Base-by-base conservation (phyloP, 2,888 invertebrate genomes). In the Altica lythri region DNA sequence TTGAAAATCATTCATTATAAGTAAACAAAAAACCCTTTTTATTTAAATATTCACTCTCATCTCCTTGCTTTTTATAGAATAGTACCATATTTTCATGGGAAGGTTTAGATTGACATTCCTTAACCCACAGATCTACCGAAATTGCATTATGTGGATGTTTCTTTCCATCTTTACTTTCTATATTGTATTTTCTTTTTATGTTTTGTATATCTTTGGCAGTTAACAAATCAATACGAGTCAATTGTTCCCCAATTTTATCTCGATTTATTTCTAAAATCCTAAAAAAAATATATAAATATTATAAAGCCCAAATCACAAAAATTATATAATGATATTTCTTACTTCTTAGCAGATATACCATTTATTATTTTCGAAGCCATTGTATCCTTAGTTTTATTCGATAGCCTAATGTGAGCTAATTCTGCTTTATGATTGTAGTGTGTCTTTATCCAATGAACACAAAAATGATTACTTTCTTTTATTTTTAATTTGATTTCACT, bases 11-110 rank as follows among this genome's bases (percentile, higher is more conserved):
- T 32, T 58, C 58, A 58, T 58, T 17, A 58, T 9, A 16, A 57
- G 17, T 19, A 57, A 42, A 52, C 55, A 58, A 42, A 55, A 55
- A 48, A 47, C 53, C 27, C 2, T 10, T 8, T 18, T 12, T 16
- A 1, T 2, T 1, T 10, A 55, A 47, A 14, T 8, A 9, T 17
- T 34, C 10, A 16, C 8, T 5, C n/a, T 16, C 17, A 5, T 55
- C 52, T 13, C 51, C 42, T 17, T 46, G 55, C 19, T 42, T 45
- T 47, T 55, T 55, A 47, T 52, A 55, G 16, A 42, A 52, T 16
- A 55, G 17, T 14, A 55, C 35, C 4, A 10, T 4, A 38, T 47
- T 47, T 9, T 46, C 10, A 17, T 27, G 5, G 12, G 12, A 5
- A 4, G 9, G 3, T 22, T 34, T 43, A 4, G 9, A 2, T 22